Base-by-base conservation (phyloP, 2,797 vertebrate species). In the Myotis daubentonii region DNA sequence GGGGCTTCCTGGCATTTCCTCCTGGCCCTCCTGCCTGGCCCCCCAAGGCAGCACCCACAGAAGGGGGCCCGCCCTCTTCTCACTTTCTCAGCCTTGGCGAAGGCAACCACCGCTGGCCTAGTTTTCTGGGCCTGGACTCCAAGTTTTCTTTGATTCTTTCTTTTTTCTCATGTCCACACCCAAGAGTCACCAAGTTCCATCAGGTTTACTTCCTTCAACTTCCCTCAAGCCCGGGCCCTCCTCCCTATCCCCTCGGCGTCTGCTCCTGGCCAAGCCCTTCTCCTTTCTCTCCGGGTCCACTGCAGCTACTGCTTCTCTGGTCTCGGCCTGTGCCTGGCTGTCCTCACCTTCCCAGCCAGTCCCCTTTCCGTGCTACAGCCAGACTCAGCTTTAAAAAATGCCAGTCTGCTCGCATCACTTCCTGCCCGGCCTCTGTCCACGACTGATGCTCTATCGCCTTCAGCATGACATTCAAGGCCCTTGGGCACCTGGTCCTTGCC, bases 1-100 rank as follows among this genome's bases (percentile, higher is more conserved):
- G 23, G 49, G 23, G 19, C 66, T 33, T 87, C 80, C 71, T 68
- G 80, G 55, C 65, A 10, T 71, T 68, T 53, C 89, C 16, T 23
- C 25, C n/a, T 30, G 20, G 47, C 57, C 53, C 2, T 55, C 36
- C 23, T 20, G 71, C 53, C 49, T 71, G 33, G 4, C 41, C 33
- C 47, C 66, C 49, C n/a, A 13, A 80, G 80, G 47, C 44, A 11
- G 5, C 20, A 19, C 51, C 70, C 11, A 10, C 6, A 9, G 83
- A 65, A 66, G 4, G 19, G 41, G 33, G 23, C n/a, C 49, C 19
- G 12, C 25, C 15, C 53, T 62, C 44, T 49, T 74, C 62, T 53
- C 41, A 44, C 28, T 85, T 90, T 60, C 86, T 49, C 28, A 75
- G 78, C 12, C 62, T 91, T 86, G 23, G 22, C 66, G 68, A 68